Percentiles rank a stretch among this genome's conserved stretches.
phyloP scores from a whole-genome alignment of 2,113 vertebrate genomes.

The Centropus unirufus region DNA sequence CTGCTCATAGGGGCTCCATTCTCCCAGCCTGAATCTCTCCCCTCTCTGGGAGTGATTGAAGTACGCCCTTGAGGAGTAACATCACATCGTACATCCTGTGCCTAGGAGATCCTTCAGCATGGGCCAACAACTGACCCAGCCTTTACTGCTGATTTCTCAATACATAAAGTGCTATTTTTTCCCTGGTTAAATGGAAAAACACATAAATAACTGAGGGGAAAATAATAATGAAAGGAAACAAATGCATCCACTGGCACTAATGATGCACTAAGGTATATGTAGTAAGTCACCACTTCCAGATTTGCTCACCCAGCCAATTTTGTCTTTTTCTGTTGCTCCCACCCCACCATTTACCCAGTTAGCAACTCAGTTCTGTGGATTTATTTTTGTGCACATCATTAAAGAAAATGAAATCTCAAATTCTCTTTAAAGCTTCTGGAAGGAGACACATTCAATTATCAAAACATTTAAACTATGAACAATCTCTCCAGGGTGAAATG shows the following conservation, averaged over 20 bases:
- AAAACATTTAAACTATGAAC: background rate
- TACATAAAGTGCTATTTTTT: background rate
- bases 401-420: conserved; percentile 16
- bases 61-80: background rate
- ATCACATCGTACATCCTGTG: background rate
- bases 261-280: background rate
- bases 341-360: background rate
- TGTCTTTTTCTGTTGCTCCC: background rate
- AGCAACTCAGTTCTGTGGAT: background rate
- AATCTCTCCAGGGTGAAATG: background rate
- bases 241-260: background rate
- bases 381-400: background rate
- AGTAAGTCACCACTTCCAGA: background rate
- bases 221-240: background rate
- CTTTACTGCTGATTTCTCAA: background rate
- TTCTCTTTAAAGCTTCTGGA: conserved; percentile 1
- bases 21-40: background rate
- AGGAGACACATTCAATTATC: background rate
- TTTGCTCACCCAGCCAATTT: background rate
- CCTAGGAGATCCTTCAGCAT: background rate
- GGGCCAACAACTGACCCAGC: background rate
- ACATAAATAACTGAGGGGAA: background rate
- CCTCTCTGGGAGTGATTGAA: background rate
- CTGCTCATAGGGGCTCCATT: background rate
- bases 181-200: background rate